These are phyloP conservation scores for Tetheella fluctuosa DNA, from an alignment of 2,888 invertebrate species.

Conservation along the genomic window DNA sequence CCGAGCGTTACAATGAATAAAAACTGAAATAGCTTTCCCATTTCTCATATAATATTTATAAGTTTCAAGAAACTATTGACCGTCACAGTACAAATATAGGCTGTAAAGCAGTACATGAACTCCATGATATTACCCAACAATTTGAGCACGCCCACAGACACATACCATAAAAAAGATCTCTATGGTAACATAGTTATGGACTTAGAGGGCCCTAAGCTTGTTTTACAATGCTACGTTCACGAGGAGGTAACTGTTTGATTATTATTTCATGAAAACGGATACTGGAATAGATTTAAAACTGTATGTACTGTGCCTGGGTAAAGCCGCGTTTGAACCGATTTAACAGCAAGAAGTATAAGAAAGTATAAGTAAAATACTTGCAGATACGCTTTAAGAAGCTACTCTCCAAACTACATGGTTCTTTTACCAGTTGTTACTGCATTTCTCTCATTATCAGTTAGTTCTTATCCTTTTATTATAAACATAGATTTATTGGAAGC, in stretches of 20 bases:
- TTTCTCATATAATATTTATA: conserved; percentile 44
- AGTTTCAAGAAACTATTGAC: conserved; percentile 38
- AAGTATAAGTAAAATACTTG: not conserved
- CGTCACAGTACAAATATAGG: conserved; percentile 8
- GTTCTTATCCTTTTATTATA: too few relatives aligned
- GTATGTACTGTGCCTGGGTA: not conserved
- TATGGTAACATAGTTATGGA: too few relatives aligned
- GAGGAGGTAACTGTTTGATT: too few relatives aligned
- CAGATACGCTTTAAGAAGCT: too few relatives aligned
- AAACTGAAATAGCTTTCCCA: conserved; percentile 29
- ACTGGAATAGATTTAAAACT: not conserved
- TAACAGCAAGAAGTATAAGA: not conserved
- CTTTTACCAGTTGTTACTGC: too few relatives aligned
- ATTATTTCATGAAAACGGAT: too few relatives aligned
- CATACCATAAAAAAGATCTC: too few relatives aligned
- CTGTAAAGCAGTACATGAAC: not conserved
- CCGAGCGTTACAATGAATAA: conserved; percentile 24
- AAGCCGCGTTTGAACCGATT: not conserved
- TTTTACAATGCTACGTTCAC: too few relatives aligned
- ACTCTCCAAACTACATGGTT: too few relatives aligned
- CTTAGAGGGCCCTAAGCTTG: too few relatives aligned
- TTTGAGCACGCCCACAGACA: not conserved
- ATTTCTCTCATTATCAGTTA: too few relatives aligned
- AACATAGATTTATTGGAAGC: too few relatives aligned
- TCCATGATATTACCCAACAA: not conserved